Conservation (phyloP, 2,113 vertebrate genomes). For the Alligator mississippiensis region DNA sequence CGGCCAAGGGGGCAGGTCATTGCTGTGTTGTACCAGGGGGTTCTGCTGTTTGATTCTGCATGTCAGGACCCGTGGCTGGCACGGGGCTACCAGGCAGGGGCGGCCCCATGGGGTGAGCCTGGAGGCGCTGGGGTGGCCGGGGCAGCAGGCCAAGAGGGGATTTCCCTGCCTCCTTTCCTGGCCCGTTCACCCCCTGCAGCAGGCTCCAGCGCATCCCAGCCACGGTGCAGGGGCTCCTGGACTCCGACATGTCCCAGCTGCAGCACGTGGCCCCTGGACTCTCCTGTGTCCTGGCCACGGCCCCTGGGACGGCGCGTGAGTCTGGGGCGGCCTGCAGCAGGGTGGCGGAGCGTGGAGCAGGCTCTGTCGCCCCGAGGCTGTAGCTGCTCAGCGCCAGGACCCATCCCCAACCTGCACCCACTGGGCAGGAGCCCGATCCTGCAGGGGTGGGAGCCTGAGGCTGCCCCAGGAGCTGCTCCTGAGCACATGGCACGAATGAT, state of each 20-base stretch:
- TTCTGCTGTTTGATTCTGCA: background rate
- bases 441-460: no score
- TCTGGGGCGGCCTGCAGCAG: background rate
- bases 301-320: background rate
- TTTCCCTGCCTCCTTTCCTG: background rate
- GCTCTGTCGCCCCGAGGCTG: fast-evolving
- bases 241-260: background rate
- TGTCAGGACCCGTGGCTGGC: background rate
- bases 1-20: no score
- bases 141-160: background rate
- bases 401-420: no score
- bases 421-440: no score
- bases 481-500: background rate
- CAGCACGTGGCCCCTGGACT: no score
- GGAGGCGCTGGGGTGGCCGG: background rate
- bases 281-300: fast-evolving
- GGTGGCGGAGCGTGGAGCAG: fast-evolving
- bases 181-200: background rate
- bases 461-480: background rate
- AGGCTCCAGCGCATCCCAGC: background rate
- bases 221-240: background rate
- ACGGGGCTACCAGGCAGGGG: background rate
- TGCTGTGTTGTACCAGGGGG: background rate
- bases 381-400: no score
- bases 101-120: background rate